Percentiles rank a stretch among this genome's conserved stretches.
Evolutionary conservation across 2,888 invertebrate species (phyloP).

Genomic region (Caenorhabditis panamensis): DNA sequence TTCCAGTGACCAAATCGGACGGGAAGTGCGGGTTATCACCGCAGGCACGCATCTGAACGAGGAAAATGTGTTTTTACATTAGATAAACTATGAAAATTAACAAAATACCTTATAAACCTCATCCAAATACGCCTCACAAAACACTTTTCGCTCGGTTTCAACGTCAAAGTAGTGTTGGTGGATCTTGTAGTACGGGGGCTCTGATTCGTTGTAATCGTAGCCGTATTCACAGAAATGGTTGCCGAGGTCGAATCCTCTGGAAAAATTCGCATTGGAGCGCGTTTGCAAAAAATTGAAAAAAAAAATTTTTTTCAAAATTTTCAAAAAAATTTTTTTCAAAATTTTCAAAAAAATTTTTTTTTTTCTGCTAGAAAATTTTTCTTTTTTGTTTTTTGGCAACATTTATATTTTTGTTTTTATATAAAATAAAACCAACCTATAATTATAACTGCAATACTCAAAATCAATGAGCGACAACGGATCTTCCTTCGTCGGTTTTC

Average conservation of each 20-base stretch:
- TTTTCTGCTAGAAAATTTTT: too few relatives aligned
- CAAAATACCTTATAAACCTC: slow-evolving; percentile 67
- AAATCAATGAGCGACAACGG: slow-evolving; percentile 71
- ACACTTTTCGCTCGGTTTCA: slow-evolving; percentile 61
- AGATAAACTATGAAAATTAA: neutral
- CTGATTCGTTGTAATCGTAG: slow-evolving; percentile 64
- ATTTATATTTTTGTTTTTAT: too few relatives aligned
- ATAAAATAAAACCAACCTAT: slow-evolving; percentile 61
- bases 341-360: too few relatives aligned
- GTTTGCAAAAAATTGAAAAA: neutral
- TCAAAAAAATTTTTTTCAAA: neutral
- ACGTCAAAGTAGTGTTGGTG: slow-evolving; percentile 67
- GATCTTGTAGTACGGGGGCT: slow-evolving; percentile 68
- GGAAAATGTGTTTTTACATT: slow-evolving; percentile 1
- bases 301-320: neutral
- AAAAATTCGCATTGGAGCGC: neutral
- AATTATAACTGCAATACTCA: slow-evolving; percentile 73
- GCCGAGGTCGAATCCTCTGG: slow-evolving; percentile 72
- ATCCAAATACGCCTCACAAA: slow-evolving; percentile 68
- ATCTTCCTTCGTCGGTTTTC: slow-evolving; percentile 53
- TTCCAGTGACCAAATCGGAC: slow-evolving; percentile 68
- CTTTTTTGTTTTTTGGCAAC: neutral
- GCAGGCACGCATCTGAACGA: slow-evolving; percentile 58
- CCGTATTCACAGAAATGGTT: slow-evolving; percentile 74
- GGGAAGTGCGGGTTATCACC: slow-evolving; percentile 68